Base-by-base conservation (phyloP, 2,888 invertebrate species). In the Endotricha flammealis region DNA sequence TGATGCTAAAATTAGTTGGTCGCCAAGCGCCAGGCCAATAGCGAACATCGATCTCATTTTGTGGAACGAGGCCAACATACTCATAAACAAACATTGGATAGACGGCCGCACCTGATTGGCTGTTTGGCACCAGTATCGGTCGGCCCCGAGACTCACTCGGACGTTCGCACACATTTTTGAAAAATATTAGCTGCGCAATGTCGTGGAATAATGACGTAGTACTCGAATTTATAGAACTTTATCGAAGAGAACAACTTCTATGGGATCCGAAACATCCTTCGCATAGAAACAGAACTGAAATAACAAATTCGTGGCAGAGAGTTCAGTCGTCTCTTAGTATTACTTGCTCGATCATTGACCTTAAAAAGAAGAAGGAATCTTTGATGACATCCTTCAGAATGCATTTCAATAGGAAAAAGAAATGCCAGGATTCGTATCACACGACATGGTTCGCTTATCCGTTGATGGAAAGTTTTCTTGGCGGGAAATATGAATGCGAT, bases 351-450 rank as follows among this genome's bases (percentile, higher is more conserved):
- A 51, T 85, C 30, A 47, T 48, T 36, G 76, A 77, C 41, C 53
- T 86, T 12, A 87, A 87, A 57, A 81, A 64, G 58, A 86, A 87
- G 58, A 86, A 83, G 44, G 86, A 86, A 46, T 80, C 79, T 1
- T 44, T 87, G 38, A 85, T 86, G 86, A 74, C 85, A 3, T 69
- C 79, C 2, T 86, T 77, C 47, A 64, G 85, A 48, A 63, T 70
- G 57, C 74, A 78, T 47, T 54, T 57, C 20, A 63, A 67, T 14
- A 80, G 67, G 53, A 78, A 76, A 55, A 72, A 66, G 48, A 64
- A 50, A 41, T 45, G 50, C 7, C 61, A 51, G 32, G 61, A 57
- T 13, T 50, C 53, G 9, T 80, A 75, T 56, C 69, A 63, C 9
- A 69, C 73, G 12, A 63, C 64, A 37, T 86, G 87, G 86, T 86